Evolutionary conservation across 2,888 invertebrate species (phyloP).

Genomic region (Drosophila paranaensis): DNA sequence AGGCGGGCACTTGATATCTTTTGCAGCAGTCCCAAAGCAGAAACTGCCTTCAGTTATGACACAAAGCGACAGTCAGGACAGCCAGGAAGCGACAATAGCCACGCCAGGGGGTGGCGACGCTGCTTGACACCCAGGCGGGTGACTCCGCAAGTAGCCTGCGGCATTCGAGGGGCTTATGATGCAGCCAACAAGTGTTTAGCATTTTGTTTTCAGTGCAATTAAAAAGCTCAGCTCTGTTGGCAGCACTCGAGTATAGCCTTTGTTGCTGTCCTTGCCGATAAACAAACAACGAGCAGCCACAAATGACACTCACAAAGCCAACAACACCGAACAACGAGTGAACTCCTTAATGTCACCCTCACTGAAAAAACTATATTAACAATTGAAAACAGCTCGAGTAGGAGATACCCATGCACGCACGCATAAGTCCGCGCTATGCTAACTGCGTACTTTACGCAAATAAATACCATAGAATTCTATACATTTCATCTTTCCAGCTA

Average conservation of each 20-base stretch:
- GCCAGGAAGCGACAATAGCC: constrained; percentile 8
- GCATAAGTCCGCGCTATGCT: too few species aligned
- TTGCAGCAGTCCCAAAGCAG: constrained; percentile 30
- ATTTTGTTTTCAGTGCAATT: constrained; percentile 76
- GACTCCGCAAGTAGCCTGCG: constrained; percentile 56
- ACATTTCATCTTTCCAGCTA: too few species aligned
- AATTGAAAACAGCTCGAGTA: too few species aligned
- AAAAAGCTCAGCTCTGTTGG: constrained; percentile 59
- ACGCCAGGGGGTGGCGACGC: constrained; percentile 20
- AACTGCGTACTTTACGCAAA: too few species aligned
- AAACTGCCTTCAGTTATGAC: constrained; percentile 61
- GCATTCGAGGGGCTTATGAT: constrained; percentile 42
- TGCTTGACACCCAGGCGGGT: constrained; percentile 58
- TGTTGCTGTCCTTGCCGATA: constrained; percentile 15
- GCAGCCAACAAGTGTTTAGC: constrained; percentile 76
- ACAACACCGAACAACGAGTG: constrained; percentile 15
- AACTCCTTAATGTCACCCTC: constrained; percentile 37
- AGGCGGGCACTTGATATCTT: constrained; percentile 45
- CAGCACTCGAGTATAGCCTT: constrained; percentile 51
- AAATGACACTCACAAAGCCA: constrained; percentile 65
- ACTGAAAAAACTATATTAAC: neutral
- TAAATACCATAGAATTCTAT: too few species aligned
- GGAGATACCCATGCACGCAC: too few species aligned
- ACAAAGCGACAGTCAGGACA: constrained; percentile 43
- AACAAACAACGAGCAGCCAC: constrained; percentile 65